Evolutionary conservation across 2,888 invertebrate genomes (phyloP), one percentile per base, ranked within the genome.

Genomic region (Cryptus armator): DNA sequence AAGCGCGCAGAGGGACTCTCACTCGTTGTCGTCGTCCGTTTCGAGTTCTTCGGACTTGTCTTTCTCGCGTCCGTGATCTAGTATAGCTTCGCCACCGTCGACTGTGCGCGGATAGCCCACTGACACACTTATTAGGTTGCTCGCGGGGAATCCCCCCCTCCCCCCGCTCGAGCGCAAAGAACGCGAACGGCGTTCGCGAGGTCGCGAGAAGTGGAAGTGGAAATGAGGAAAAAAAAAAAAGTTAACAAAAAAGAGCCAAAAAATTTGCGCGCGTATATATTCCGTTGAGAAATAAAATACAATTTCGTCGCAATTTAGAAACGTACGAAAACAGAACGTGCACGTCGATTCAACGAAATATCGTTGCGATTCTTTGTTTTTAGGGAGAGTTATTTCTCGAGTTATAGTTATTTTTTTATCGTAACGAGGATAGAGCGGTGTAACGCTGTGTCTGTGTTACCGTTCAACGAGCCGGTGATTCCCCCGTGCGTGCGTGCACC

Each of bases 81-180:
- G 51, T 66, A 76, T 66, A 76, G 76, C 66, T 64, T 16, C 2
- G 37, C 19, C 66, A 1, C 43, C 10, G 19, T 53, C 75, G 53
- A 67, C 53, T 70, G 78, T 56, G 64, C 78, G 75, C 78, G 75
- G 71, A 81, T 81, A 82, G 85, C 85, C 85, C 85, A 85, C 85
- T 85, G 85, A 82, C 85, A 85, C 85, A 85, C 85, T 85, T 85
- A 79, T 85, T 78, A 79, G 85, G 59, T 37, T 85, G 78, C 56
- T 24, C 66, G 81, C 68, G 74, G 24, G 68, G 37, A 37, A 78
- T 24, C 56, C 56, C 14, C 14, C 29, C 59, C 24, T 10, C 10
- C 59, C 59, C 5, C 29, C 12, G 81, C 51, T 53, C 62, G 76
- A 76, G 76, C 16, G 66, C 32, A 64, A 64, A 46, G 64, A 75